Base-by-base conservation (phyloP, 2,797 vertebrate species). In the Lepilemur septentrionalis region DNA sequence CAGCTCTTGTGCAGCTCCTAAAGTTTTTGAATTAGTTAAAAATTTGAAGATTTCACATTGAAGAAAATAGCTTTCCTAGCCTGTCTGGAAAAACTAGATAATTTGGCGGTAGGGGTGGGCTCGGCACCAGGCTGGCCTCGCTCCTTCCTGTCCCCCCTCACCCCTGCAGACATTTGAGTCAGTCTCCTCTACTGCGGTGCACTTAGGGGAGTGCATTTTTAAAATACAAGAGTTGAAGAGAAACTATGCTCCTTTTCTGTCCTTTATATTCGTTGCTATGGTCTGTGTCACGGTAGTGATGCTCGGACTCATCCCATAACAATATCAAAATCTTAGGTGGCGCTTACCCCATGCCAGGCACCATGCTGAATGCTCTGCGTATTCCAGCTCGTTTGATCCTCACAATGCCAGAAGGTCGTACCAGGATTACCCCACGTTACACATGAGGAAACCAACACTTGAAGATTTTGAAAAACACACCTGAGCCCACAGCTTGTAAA, bases 1-100 rank as follows among this genome's bases (percentile, higher is more conserved):
- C 32, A 46, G 25, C 2, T 43, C 75, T 38, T 72, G 7, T 8
- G 22, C 38, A 61, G 22, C 20, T 13, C 69, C 61, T 55, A 14
- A 6, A 80, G 25, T 41, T 73, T 80, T 35, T 48, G 12, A 67
- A 59, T 76, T 41, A 63, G 57, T 48, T 85, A 83, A 83, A 67
- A 83, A 15, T 73, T 13, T n/a, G 59, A 85, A 48, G 28, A 13
- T 32, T 83, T 86, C 30, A 85, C 73, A 61, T 83, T 32, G 11
- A 65, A 86, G 57, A 63, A 95, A 92, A 82, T 14, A 32, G 7
- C 12, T 55, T 57, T 59, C 59, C 18, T 94, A 67, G 5, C 4
- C 55, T 78, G 13, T 63, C 17, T 69, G 78, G 52, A 10, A 90
- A 73, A 67, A 87, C 23, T 61, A 50, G 38, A 69, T 75, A 38